These are phyloP conservation scores for Macaria liturata DNA, from an alignment of 2,888 invertebrate genomes.

Conservation along the genomic window DNA sequence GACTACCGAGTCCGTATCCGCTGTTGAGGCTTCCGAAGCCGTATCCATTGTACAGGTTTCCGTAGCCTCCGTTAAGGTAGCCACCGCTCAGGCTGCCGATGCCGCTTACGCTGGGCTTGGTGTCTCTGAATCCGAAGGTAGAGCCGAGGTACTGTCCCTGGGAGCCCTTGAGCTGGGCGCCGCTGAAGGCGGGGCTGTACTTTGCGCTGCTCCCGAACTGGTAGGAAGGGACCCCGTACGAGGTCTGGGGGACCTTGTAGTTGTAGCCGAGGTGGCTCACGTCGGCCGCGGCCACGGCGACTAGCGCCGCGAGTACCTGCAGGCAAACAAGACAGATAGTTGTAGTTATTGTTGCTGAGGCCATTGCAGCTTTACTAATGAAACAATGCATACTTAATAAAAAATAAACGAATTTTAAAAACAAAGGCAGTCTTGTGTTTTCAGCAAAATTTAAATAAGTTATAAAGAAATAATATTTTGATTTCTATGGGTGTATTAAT, in stretches of 20 bases:
- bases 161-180: slow-evolving; percentile 34
- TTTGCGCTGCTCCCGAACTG: slow-evolving; percentile 42
- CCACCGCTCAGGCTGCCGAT: slow-evolving; percentile 14
- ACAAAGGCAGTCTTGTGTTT: too few species aligned
- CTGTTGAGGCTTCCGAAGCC: slow-evolving; percentile 2
- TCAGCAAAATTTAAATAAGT: too few species aligned
- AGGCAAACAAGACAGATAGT: slow-evolving; percentile 31
- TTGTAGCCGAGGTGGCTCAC: slow-evolving; percentile 62
- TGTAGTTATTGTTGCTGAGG: neutral
- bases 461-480: too few species aligned
- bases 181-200: slow-evolving; percentile 40
- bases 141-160: slow-evolving; percentile 33
- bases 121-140: slow-evolving; percentile 27
- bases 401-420: too few species aligned
- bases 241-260: slow-evolving; percentile 68
- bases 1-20: slow-evolving; percentile 11
- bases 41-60: slow-evolving; percentile 7
- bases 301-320: slow-evolving; percentile 56
- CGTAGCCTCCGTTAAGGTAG: slow-evolving; percentile 1
- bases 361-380: too few species aligned
- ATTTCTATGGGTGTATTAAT: too few species aligned
- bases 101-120: slow-evolving; percentile 15
- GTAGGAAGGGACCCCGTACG: slow-evolving; percentile 67
- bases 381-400: too few species aligned
- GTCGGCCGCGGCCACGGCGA: slow-evolving; percentile 63